These are phyloP conservation scores for Corvus moneduloides DNA, from an alignment of 2,113 vertebrate species.

Conservation along the genomic window DNA sequence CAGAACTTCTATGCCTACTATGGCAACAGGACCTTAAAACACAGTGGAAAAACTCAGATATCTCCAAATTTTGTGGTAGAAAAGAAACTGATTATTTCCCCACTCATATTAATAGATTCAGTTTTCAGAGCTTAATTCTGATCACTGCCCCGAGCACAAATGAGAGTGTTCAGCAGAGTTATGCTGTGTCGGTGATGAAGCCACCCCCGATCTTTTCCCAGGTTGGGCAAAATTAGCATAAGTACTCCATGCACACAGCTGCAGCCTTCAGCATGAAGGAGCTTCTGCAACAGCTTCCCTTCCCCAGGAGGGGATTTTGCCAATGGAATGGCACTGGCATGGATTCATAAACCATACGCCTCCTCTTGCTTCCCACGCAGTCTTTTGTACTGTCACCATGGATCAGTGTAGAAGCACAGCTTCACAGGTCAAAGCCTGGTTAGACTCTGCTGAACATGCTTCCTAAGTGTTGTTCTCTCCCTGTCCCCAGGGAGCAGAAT, in stretches of 20 bases:
- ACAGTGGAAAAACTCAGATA: not conserved
- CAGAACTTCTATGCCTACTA: not conserved
- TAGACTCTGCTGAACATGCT: not conserved
- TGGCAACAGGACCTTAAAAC: not conserved
- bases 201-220: not conserved
- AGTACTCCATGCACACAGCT: not conserved
- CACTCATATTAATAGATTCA: not conserved
- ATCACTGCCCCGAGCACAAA: not conserved
- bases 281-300: conserved; percentile 13
- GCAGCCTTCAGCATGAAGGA: not conserved
- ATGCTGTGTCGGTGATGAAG: not conserved
- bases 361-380: not conserved
- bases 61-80: not conserved
- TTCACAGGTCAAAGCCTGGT: conserved; percentile 14
- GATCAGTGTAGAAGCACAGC: not conserved
- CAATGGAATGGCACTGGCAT: conserved; percentile 3
- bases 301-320: not conserved
- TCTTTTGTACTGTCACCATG: conserved; percentile 4
- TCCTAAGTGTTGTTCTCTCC: not conserved
- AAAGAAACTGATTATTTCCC: not conserved
- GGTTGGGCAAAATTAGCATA: conserved; percentile 10
- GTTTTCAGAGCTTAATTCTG: not conserved
- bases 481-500: not conserved
- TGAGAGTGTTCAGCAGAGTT: not conserved
- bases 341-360: conserved; percentile 10